Evolutionary conservation across 2,888 invertebrate species (phyloP).

Genomic region (Homarus gammarus): DNA sequence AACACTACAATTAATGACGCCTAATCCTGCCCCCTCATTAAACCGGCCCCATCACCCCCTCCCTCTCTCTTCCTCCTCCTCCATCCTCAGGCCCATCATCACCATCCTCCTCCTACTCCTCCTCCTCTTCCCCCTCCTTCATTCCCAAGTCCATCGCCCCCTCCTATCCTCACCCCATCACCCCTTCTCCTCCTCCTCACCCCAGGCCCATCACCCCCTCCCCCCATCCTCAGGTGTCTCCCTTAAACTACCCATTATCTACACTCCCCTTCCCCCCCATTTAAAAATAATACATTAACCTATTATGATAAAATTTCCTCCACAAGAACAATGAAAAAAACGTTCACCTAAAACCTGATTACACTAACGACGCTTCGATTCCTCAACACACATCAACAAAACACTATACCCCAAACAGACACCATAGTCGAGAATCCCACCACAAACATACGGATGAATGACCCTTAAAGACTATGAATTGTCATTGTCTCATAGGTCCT

Average conservation of each 20-base stretch:
- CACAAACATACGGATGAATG: not conserved
- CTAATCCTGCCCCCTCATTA: slow-evolving; percentile 48
- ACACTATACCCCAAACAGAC: not conserved
- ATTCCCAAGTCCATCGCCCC: too few species aligned
- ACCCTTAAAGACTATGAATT: too few species aligned
- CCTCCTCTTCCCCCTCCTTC: too few species aligned
- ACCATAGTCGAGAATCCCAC: slow-evolving; percentile 11
- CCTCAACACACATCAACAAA: not conserved
- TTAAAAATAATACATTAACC: not conserved
- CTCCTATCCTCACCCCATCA: too few species aligned
- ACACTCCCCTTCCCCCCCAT: not conserved
- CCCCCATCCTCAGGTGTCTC: slow-evolving; percentile 3
- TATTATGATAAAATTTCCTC: not conserved
- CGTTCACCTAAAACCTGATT: not conserved
- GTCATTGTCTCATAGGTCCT: too few species aligned
- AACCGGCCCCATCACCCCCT: not conserved
- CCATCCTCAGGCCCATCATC: too few species aligned
- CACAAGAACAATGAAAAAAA: not conserved
- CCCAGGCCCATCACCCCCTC: not conserved
- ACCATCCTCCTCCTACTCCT: too few species aligned
- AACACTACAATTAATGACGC: slow-evolving; percentile 63
- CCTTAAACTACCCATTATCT: slow-evolving; percentile 8
- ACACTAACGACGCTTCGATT: slow-evolving; percentile 23
- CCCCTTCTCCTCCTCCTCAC: slow-evolving; percentile 49
- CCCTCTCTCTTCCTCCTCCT: too few species aligned